phyloP scores from a whole-genome alignment of 23 tunicate genomes.

The Trididemnum miniatum region DNA sequence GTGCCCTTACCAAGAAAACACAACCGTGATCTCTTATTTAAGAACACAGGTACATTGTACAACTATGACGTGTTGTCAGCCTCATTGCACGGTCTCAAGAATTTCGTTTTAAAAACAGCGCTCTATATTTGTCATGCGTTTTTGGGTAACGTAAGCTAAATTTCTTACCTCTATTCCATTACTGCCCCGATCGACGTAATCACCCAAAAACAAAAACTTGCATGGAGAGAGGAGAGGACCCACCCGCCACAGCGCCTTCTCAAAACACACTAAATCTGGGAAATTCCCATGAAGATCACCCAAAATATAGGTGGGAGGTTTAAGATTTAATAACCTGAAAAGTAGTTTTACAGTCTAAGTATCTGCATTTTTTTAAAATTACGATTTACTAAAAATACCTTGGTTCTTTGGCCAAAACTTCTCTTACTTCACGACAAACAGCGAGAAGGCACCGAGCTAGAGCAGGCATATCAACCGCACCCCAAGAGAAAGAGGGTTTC shows the following conservation, averaged over 20 bases:
- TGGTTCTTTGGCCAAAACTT: conserved; percentile 53
- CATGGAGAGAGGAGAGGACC: conserved; percentile 85
- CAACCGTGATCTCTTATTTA: no score
- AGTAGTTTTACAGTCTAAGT: no score
- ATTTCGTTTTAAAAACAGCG: no score
- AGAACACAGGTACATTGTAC: no score
- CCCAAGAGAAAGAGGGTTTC: conserved; percentile 74
- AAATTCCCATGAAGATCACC: conserved; percentile 95
- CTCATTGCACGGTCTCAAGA: no score
- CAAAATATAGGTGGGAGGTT: conserved; percentile 86
- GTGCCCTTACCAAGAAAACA: no score
- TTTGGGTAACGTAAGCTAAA: no score
- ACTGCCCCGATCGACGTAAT: conserved; percentile 91
- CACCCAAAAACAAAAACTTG: conserved; percentile 85
- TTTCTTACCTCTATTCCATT: conserved; percentile 78
- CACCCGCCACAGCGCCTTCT: conserved; percentile 82
- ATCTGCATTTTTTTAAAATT: no score
- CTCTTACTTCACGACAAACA: conserved; percentile 80
- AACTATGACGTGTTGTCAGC: no score
- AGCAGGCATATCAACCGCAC: conserved; percentile 86
- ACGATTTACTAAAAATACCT: no score
- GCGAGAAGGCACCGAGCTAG: conserved; percentile 76
- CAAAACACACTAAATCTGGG: conserved; percentile 83
- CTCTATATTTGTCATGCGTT: no score
- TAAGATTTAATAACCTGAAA: conserved; percentile 54